Percentiles rank a stretch among this genome's conserved stretches.
Evolutionary conservation across 2,113 vertebrate genomes (phyloP).

Genomic region (Pimephales promelas): DNA sequence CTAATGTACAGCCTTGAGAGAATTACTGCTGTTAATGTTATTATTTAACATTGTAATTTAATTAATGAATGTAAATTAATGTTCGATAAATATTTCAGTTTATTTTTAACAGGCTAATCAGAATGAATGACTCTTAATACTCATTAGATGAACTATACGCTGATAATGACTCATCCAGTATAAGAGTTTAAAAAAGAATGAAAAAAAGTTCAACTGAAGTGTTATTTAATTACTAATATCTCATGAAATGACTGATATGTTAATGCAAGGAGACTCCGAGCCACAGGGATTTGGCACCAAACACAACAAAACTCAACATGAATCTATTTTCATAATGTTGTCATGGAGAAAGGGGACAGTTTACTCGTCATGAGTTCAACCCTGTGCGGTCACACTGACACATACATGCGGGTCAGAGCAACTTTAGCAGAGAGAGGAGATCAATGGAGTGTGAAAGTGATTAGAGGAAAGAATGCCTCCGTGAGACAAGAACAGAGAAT

Average conservation of each 20-base stretch:
- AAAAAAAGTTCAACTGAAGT: not conserved
- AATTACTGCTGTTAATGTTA: not conserved
- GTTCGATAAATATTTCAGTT: not conserved
- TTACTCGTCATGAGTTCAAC: conserved; percentile 13
- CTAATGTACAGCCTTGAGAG: not conserved
- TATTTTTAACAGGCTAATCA: not conserved
- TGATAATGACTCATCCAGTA: not conserved
- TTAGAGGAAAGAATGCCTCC: conserved; percentile 16
- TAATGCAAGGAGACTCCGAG: not conserved
- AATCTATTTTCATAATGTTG: not conserved
- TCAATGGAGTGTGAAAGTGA: conserved; percentile 38
- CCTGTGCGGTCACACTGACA: not conserved
- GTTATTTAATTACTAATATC: not conserved
- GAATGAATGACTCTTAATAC: not conserved
- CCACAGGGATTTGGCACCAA: not conserved
- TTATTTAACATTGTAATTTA: too few species aligned
- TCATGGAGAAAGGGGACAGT: not conserved
- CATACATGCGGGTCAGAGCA: not conserved
- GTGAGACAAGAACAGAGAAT: conserved; percentile 32
- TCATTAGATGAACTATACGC: not conserved
- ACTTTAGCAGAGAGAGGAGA: not conserved
- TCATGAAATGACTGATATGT: not conserved
- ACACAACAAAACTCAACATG: conserved; percentile 10
- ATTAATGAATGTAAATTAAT: too few species aligned
- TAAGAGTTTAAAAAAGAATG: not conserved